Percentiles rank a stretch among this genome's conserved stretches.
Conservation (phyloP, 2,113 vertebrate genomes). For the Talpa occidentalis region DNA sequence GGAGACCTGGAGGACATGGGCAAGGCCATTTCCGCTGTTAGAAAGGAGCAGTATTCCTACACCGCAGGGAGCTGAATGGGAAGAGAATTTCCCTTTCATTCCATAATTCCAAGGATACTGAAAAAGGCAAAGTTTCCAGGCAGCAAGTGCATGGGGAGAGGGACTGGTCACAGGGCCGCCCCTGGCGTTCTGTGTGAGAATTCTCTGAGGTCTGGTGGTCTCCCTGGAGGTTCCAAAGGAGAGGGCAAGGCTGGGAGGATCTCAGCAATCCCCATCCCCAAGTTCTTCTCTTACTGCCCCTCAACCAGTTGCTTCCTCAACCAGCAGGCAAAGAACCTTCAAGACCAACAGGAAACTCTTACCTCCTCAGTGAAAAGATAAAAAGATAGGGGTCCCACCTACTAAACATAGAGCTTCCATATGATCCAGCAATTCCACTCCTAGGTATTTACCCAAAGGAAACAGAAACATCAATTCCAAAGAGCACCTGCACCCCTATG, state of each 20-base stretch:
- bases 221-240: not conserved
- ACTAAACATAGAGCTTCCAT: no score
- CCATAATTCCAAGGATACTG: conserved; percentile 4
- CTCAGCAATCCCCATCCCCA: not conserved
- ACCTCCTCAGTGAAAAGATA: conserved; percentile 15
- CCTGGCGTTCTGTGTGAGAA: not conserved
- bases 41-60: not conserved
- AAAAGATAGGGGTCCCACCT: not conserved
- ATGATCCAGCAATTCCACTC: no score
- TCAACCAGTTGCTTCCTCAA: not conserved
- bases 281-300: not conserved
- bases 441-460: no score
- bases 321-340: not conserved
- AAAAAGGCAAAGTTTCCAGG: not conserved
- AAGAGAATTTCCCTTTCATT: not conserved
- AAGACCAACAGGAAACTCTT: not conserved
- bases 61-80: not conserved
- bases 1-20: not conserved
- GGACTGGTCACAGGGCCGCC: not conserved
- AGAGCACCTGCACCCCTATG: no score
- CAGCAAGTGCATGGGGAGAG: not conserved
- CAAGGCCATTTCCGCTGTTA: conserved; percentile 27
- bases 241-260: not conserved
- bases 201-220: conserved; percentile 8
- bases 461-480: no score